These are phyloP conservation scores for Alaudala cheleensis DNA, from an alignment of 2,113 vertebrate species.

Conservation along the genomic window DNA sequence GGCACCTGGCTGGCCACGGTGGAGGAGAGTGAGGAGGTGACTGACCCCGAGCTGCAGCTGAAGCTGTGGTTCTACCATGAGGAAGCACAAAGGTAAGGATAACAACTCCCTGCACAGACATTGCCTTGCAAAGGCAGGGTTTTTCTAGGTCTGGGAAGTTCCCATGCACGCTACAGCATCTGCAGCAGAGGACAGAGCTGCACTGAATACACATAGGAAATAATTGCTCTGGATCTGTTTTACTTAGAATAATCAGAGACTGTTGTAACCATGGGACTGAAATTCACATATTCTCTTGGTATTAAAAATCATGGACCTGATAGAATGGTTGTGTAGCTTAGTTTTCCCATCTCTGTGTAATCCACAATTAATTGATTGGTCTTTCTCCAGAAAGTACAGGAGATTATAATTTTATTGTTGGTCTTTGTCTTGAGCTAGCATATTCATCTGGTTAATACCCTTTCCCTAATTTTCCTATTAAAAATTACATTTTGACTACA, in stretches of 20 bases:
- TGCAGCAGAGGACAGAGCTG: not conserved
- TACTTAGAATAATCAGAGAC: not conserved
- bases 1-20: conserved; percentile 92
- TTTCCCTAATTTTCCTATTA: not conserved
- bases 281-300: not conserved
- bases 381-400: not conserved
- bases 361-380: not conserved
- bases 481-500: not conserved
- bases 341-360: not conserved
- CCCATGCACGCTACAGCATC: rapidly evolving
- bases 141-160: not conserved
- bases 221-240: not conserved
- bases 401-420: not conserved
- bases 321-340: not conserved
- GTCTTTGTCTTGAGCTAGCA: not conserved
- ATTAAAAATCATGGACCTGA: not conserved
- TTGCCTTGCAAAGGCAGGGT: not conserved
- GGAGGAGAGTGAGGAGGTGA: conserved; percentile 81
- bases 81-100: conserved; percentile 84
- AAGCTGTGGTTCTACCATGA: conserved; percentile 89
- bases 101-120: rapidly evolving
- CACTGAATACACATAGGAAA: not conserved
- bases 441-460: not conserved
- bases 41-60: conserved; percentile 83
- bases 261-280: not conserved